Percentiles rank a stretch among this genome's conserved stretches.
Evolutionary conservation across 2,113 vertebrate genomes (phyloP).

Genomic region (Bubalus kerabau): DNA sequence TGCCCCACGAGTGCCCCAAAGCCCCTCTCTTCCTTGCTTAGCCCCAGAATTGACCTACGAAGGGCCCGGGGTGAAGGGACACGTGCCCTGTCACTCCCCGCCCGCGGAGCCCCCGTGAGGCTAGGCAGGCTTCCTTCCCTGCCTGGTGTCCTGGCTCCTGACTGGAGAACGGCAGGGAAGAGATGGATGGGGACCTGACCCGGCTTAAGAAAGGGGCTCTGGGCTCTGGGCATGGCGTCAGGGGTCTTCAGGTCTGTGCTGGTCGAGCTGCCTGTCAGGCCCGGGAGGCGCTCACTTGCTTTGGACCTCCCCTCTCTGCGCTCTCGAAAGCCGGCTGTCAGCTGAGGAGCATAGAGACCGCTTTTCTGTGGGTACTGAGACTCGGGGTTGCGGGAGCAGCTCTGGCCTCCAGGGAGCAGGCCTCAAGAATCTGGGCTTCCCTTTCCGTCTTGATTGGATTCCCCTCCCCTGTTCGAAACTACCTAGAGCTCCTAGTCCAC

Average conservation of each 20-base stretch:
- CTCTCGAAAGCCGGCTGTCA: neutral
- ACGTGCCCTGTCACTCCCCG: neutral
- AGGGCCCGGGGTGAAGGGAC: neutral
- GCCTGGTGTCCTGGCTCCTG: neutral
- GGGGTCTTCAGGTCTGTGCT: neutral
- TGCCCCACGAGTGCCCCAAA: neutral
- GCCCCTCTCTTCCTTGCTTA: neutral
- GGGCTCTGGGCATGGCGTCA: neutral
- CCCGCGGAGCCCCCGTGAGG: neutral
- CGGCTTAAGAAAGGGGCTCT: rapidly evolving
- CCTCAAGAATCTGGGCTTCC: neutral
- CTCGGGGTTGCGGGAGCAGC: neutral
- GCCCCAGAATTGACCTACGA: neutral
- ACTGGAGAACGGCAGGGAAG: neutral
- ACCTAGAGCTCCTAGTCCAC: neutral
- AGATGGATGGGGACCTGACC: neutral
- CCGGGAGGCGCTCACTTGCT: neutral
- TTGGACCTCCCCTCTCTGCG: neutral
- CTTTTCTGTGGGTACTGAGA: neutral
- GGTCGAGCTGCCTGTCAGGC: neutral
- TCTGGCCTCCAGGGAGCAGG: neutral
- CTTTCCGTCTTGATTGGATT: neutral
- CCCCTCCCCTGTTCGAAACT: neutral
- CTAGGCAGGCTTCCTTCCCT: neutral
- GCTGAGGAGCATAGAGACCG: neutral